Conservation (phyloP, 30 jellyfish, hydroid and myxozoan species). For the Turritopsis dohrnii region DNA sequence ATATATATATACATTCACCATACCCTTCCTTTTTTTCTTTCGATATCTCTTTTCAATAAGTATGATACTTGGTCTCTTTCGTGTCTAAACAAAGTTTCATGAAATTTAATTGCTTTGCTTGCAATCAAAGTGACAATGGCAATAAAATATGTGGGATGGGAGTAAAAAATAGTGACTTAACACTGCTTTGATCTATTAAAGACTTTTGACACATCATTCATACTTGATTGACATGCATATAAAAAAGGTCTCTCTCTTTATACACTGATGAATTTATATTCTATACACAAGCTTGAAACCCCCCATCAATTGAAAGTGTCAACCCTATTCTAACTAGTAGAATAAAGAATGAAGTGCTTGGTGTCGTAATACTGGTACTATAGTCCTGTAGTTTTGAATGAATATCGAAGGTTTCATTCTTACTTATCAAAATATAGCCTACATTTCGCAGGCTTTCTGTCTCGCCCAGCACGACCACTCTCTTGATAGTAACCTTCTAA, state of each 20-base stretch:
- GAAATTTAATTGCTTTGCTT: too few species aligned
- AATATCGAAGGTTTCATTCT: background rate
- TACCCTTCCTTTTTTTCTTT: slow-evolving; percentile 41
- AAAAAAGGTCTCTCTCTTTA: too few species aligned
- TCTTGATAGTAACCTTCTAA: slow-evolving; percentile 97
- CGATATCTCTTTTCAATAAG: slow-evolving; percentile 46
- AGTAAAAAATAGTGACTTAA: too few species aligned
- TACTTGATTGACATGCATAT: too few species aligned
- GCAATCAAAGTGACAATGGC: too few species aligned
- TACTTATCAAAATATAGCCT: slow-evolving; percentile 89
- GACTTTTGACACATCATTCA: too few species aligned
- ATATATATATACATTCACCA: background rate
- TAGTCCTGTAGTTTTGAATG: background rate
- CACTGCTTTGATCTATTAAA: too few species aligned
- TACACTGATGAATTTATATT: too few species aligned
- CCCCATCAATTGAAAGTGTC: too few species aligned
- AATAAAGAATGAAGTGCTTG: background rate
- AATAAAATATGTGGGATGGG: too few species aligned
- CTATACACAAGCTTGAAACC: too few species aligned
- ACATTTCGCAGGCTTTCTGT: slow-evolving; percentile 76
- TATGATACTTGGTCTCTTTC: slow-evolving; percentile 53
- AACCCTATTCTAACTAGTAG: background rate
- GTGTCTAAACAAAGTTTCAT: slow-evolving; percentile 35
- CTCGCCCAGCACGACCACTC: slow-evolving; percentile 98
- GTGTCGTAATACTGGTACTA: background rate